phyloP scores from a whole-genome alignment of 2,888 invertebrate genomes.

The Notodonta ziczac region DNA sequence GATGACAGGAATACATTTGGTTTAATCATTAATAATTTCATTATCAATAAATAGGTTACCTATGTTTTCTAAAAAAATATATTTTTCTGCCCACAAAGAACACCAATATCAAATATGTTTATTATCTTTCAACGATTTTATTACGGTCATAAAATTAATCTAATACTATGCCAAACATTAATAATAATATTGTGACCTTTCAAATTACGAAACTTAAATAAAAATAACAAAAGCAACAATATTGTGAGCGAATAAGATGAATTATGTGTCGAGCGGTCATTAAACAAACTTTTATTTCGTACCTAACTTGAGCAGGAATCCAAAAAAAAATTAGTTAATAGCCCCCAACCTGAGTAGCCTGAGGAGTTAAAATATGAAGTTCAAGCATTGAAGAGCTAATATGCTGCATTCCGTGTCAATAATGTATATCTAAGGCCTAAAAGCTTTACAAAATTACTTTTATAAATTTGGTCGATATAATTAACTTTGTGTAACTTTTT shows the following conservation, averaged over 20 bases:
- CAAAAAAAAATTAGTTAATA: conserved; percentile 60
- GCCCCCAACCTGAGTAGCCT: conserved; percentile 49
- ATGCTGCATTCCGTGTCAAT: neutral
- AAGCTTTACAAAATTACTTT: no score
- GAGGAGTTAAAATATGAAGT: conserved; percentile 34
- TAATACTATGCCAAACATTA: neutral
- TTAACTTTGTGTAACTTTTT: no score
- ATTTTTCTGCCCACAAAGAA: neutral
- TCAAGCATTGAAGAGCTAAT: neutral
- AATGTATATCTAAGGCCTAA: no score
- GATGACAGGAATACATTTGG: no score
- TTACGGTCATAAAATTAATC: neutral
- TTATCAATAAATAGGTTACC: no score
- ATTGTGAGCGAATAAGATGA: conserved; percentile 52
- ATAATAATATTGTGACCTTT: neutral
- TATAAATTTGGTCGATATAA: no score
- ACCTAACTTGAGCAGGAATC: conserved; percentile 48
- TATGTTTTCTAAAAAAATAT: no score
- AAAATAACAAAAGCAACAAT: conserved; percentile 35
- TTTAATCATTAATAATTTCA: no score
- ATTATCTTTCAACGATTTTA: neutral
- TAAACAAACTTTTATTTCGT: conserved; percentile 51
- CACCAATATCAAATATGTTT: neutral
- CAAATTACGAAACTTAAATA: neutral
- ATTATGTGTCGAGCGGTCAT: conserved; percentile 51